A percentile compares a stretch with the other conserved stretches of the same genome.
phyloP scores from a whole-genome alignment of 1,140 invertebrate species.

The Platyscapa corneri region DNA sequence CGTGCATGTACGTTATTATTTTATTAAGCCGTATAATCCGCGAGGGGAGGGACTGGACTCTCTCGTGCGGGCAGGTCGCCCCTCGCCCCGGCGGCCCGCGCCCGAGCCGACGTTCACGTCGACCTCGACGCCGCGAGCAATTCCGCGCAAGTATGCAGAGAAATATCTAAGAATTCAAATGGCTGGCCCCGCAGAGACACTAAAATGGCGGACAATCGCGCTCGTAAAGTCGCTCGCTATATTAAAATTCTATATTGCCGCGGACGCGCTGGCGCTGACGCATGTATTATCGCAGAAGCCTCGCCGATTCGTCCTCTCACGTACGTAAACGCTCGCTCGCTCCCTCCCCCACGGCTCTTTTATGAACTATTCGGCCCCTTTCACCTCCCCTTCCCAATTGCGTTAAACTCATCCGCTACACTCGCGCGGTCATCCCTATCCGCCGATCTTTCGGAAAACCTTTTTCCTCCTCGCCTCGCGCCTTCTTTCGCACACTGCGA shows the following conservation, averaged over 20 bases:
- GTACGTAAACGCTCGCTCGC: constrained; percentile 1
- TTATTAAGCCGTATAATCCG: constrained; percentile 69
- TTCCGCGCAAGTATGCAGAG: constrained; percentile 72
- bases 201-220: constrained; percentile 75
- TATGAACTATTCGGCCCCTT: not conserved
- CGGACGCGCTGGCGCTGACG: constrained; percentile 32
- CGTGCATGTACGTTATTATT: constrained; percentile 65
- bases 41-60: constrained; percentile 29
- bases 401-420: too few species aligned
- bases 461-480: too few species aligned
- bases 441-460: not conserved
- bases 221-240: constrained; percentile 73
- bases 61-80: constrained; percentile 44
- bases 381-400: too few species aligned
- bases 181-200: constrained; percentile 67
- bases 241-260: constrained; percentile 75
- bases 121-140: constrained; percentile 58
- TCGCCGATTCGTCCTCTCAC: not conserved
- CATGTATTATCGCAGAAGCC: constrained; percentile 37
- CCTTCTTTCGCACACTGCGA: too few species aligned
- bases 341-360: not conserved
- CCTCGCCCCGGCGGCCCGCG: not conserved
- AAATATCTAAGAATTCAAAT: constrained; percentile 75
- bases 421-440: too few species aligned
- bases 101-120: constrained; percentile 31